Base-by-base conservation (phyloP, 2,797 vertebrate genomes). In the Notolabrus celidotus region DNA sequence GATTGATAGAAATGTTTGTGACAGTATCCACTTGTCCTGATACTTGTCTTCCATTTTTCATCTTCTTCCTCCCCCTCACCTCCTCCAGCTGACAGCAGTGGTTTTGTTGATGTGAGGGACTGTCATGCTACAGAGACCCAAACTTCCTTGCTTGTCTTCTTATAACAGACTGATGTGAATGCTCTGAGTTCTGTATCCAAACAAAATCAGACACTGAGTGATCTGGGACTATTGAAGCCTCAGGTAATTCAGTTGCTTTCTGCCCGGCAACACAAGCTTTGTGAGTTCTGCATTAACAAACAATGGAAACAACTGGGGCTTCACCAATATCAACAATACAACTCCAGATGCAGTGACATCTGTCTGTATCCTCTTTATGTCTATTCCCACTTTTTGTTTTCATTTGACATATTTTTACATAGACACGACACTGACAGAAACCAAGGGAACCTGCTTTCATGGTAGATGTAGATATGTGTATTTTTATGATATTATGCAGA, bases 1-100 rank as follows among this genome's bases (percentile, higher is more conserved):
- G 83, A 86, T 80, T 80, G 87, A 90, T 82, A 72, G 81, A 84
- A 81, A 78, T 80, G 67, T 82, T 76, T 62, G 54, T 79, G 84
- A 84, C 81, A 73, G 78, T 52, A 75, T 74, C 63, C 68, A 67
- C 84, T 84, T 67, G 67, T 81, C 82, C 79, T 68, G 34, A 78
- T 81, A 51, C 72, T 80, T 33, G 52, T 84, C 80, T 84, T 78
- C 53, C 53, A 77, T 86, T 84, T 87, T 79, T 84, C 43, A 74
- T 77, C 74, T 64, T 2, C 63, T 49, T 47, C 76, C 67, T 64
- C 79, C 66, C 60, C 33, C 63, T 61, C 55, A 47, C 74, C 69
- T 79, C 78, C 75, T 69, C 66, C 22, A 29, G 56, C 74, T 88
- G 84, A 86, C 84, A 82, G 74, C 33, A 10, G 70, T 45, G 75